These are phyloP conservation scores for Calidris pygmaea DNA, from an alignment of 2,113 vertebrate species.

Conservation along the genomic window DNA sequence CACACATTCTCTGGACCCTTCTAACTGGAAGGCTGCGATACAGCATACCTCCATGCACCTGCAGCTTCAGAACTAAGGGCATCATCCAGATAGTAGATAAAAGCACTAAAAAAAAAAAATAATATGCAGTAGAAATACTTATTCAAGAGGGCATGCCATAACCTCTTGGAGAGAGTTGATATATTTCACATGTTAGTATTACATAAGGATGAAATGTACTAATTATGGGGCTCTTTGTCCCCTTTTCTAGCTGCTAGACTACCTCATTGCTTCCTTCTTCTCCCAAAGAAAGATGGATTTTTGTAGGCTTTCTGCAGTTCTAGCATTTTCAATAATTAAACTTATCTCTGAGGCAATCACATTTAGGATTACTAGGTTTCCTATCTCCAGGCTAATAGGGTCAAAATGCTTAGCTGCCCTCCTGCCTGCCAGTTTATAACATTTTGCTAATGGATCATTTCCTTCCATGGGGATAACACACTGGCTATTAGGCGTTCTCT, in stretches of 20 bases:
- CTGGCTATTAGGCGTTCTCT: conserved; percentile 34
- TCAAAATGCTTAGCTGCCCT: conserved; percentile 58
- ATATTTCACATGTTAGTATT: background rate
- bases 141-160: background rate
- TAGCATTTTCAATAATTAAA: conserved; percentile 60
- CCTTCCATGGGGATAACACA: conserved; percentile 13
- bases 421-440: conserved; percentile 53
- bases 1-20: background rate
- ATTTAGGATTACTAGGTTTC: conserved; percentile 56
- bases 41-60: accelerated
- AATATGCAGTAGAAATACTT: background rate
- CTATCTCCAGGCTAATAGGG: conserved; percentile 44
- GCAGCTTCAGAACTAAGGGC: background rate
- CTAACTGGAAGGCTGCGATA: background rate
- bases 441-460: conserved; percentile 62
- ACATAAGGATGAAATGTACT: background rate
- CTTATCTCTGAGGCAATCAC: conserved; percentile 51
- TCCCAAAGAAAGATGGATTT: background rate
- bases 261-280: background rate
- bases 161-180: background rate
- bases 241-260: background rate
- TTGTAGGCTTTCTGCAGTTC: conserved; percentile 23
- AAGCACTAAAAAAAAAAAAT: background rate
- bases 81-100: background rate
- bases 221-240: background rate